Conservation (phyloP, 2,888 invertebrate genomes). For the Nomada lathburiana region DNA sequence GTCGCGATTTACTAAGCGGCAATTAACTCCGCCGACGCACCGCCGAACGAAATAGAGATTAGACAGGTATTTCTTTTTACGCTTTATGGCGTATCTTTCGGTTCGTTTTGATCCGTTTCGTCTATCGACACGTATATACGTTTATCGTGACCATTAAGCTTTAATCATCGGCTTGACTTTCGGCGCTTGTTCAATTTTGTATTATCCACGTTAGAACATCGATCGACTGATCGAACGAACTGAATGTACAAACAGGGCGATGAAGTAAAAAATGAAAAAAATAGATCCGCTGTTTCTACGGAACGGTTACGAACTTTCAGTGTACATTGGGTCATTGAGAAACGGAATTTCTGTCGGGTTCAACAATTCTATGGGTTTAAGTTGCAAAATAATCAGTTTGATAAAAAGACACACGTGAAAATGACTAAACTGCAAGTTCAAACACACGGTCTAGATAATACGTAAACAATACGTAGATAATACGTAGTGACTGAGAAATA, state of each 20-base stretch:
- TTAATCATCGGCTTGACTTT: background rate
- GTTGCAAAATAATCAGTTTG: background rate
- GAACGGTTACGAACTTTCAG: background rate
- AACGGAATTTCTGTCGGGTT: background rate
- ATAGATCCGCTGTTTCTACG: background rate
- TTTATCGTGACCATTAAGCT: background rate
- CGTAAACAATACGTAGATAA: conserved; percentile 21
- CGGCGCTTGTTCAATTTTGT: background rate
- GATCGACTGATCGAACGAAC: conserved; percentile 4
- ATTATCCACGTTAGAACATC: conserved; percentile 14
- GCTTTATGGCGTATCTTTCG: background rate
- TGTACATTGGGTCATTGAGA: conserved; percentile 1
- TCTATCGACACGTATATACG: background rate
- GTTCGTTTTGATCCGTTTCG: background rate
- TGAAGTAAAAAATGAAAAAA: background rate
- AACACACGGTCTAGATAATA: conserved; percentile 48
- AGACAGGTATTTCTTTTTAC: background rate
- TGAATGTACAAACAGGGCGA: background rate
- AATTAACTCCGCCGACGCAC: conserved; percentile 8
- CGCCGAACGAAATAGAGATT: background rate
- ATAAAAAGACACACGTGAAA: conserved; percentile 27
- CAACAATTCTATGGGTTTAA: background rate
- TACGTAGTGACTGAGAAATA: conserved; percentile 56
- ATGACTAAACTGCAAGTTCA: conserved; percentile 31
- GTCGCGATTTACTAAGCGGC: conserved; percentile 50